Percentiles rank a stretch among this genome's conserved stretches.
Evolutionary conservation across 2,113 vertebrate species (phyloP).

Genomic region (Macroglossus sobrinus): DNA sequence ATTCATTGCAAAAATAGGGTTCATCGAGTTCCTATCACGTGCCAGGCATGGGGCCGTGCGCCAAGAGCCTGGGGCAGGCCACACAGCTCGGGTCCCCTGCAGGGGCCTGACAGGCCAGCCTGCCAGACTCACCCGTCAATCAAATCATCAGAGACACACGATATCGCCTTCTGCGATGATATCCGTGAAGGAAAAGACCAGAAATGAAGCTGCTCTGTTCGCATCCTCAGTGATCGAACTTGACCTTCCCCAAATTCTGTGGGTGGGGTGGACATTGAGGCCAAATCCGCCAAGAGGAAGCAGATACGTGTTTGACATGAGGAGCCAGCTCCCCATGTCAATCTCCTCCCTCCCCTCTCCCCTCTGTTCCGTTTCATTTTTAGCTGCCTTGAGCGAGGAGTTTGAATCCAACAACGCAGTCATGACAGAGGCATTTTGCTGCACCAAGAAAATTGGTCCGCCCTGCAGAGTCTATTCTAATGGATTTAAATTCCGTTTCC

Average conservation of each 20-base stretch:
- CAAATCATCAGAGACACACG: not conserved
- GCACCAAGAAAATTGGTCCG: not conserved
- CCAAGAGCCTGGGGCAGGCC: fast-evolving
- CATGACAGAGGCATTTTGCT: not conserved
- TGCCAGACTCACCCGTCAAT: not conserved
- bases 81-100: fast-evolving
- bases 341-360: fast-evolving
- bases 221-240: not conserved
- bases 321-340: not conserved
- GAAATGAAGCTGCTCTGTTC: too few relatives aligned
- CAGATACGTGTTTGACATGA: not conserved
- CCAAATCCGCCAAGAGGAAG: not conserved
- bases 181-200: too few relatives aligned
- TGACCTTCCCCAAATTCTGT: not conserved
- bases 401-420: not conserved
- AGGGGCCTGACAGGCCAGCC: too few relatives aligned
- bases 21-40: fast-evolving
- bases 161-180: too few relatives aligned
- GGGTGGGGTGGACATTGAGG: fast-evolving
- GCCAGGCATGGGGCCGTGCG: not conserved
- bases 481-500: not conserved
- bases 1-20: not conserved
- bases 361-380: not conserved
- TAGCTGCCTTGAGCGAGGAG: not conserved
- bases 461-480: not conserved